Evolutionary conservation across 1,140 invertebrate genomes (phyloP).

Genomic region (Papilio dardanus): DNA sequence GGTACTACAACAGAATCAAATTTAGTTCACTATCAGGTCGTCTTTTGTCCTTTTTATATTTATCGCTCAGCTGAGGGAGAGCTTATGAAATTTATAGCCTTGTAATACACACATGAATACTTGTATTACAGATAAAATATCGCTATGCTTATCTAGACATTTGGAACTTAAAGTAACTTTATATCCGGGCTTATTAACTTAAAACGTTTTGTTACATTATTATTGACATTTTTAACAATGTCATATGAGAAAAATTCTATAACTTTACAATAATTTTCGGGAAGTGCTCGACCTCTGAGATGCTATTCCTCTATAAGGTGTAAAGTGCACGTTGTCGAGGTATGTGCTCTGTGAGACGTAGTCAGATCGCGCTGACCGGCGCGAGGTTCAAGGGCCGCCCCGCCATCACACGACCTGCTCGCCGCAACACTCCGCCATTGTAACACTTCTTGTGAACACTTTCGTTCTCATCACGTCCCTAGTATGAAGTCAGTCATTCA

Average conservation of each 20-base stretch:
- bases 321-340: background rate
- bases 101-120: slow-evolving; percentile 16
- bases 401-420: background rate
- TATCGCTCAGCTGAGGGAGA: background rate
- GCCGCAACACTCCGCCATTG: background rate
- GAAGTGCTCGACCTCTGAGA: background rate
- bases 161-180: background rate
- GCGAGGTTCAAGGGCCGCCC: slow-evolving; percentile 9
- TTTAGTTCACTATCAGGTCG: background rate
- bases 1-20: background rate
- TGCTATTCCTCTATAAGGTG: background rate
- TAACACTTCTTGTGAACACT: slow-evolving; percentile 1
- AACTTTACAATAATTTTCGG: background rate
- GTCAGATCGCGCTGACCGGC: background rate
- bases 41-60: background rate
- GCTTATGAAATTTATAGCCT: background rate
- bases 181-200: background rate
- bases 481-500: background rate
- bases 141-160: background rate
- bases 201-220: background rate
- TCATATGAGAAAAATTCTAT: background rate
- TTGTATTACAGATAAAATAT: background rate
- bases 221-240: background rate
- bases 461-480: background rate
- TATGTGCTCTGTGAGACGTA: background rate